Evolutionary conservation across 2,113 vertebrate genomes (phyloP), one percentile per base, ranked within the genome.

Genomic region (Tachycineta bicolor): DNA sequence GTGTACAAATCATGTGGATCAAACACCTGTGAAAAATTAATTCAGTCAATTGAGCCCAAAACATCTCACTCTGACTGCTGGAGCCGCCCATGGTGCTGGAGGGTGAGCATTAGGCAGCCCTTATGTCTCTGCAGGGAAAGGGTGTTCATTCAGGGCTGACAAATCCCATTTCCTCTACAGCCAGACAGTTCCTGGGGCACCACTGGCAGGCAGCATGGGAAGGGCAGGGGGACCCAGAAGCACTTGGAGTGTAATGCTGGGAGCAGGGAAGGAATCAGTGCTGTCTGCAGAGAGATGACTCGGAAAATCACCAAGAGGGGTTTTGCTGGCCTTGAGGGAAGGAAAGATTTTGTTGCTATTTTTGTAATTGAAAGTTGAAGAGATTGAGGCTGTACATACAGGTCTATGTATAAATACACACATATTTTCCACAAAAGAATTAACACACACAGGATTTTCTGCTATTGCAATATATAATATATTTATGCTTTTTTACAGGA

Each of bases 1-100:
- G 97, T 97, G 97, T 99, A 99, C 83, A 99, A 97, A 95, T 99
- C 98, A 89, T 98, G 98, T 8, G 99, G 98, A 92, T 99, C 99
- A 98, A 99, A 99, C 26, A 98, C 98, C 99, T 99, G 97, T 20
- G 43, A 94, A 95, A 97, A 91, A 89, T 50, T 39, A 96, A 95
- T 11, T 43, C 11, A 43, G 67, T 94, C 59, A 95, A 71, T 14
- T 0, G 23, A 81, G 64, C 39, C 58, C 49, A 5, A 94, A 85
- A 50, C 62, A 62, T 55, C 50, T 73, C 14, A 12, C 31, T 31
- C 31, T 0, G 2, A 14, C 56, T 14, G 13, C 12, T 39, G 20
- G 25, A 70, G 60, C 47, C 11, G 3, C 80, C 68, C 87, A 37
- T 6, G 2, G 21, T 43, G 65, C n/a, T 6, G 52, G 49, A 44